These are phyloP conservation scores for Masnerella sp. DNA, from an alignment of 2,888 invertebrate genomes.

Conservation along the genomic window DNA sequence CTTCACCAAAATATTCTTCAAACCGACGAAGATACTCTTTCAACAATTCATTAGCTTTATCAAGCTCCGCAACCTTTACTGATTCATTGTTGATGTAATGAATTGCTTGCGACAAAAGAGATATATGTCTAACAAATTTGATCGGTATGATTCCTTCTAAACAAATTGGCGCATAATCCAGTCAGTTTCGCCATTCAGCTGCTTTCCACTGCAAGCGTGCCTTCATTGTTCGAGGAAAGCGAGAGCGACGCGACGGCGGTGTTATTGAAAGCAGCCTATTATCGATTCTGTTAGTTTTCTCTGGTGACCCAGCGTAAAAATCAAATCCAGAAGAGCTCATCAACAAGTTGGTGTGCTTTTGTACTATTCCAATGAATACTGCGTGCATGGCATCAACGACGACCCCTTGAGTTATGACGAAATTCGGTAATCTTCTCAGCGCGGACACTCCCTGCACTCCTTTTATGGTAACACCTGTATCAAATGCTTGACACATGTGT, in stretches of 20 bases:
- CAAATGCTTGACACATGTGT: constrained; percentile 9
- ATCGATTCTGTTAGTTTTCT: neutral
- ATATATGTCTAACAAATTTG: constrained; percentile 30
- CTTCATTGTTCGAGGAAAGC: constrained; percentile 41
- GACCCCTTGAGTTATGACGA: constrained; percentile 14
- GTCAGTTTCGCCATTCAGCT: constrained; percentile 27
- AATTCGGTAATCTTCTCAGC: constrained; percentile 8
- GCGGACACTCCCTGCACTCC: constrained; percentile 23
- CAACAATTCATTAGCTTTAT: constrained; percentile 20
- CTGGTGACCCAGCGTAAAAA: neutral
- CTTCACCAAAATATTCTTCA: constrained; percentile 24
- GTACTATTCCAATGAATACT: constrained; percentile 20
- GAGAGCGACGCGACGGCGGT: constrained; percentile 27
- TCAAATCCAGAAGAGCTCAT: neutral
- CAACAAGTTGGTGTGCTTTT: constrained; percentile 10
- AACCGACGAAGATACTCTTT: constrained; percentile 15
- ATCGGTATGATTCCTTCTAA: constrained; percentile 36
- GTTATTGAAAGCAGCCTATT: neutral
- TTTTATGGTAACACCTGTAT: neutral
- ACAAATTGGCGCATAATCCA: constrained; percentile 35
- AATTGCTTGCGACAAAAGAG: constrained; percentile 25
- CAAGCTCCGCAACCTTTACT: neutral
- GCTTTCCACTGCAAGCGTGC: constrained; percentile 40
- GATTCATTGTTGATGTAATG: constrained; percentile 9
- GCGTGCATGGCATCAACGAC: constrained; percentile 40